These are phyloP conservation scores for Varanus salvator DNA, from an alignment of 2,113 vertebrate species.

Conservation along the genomic window DNA sequence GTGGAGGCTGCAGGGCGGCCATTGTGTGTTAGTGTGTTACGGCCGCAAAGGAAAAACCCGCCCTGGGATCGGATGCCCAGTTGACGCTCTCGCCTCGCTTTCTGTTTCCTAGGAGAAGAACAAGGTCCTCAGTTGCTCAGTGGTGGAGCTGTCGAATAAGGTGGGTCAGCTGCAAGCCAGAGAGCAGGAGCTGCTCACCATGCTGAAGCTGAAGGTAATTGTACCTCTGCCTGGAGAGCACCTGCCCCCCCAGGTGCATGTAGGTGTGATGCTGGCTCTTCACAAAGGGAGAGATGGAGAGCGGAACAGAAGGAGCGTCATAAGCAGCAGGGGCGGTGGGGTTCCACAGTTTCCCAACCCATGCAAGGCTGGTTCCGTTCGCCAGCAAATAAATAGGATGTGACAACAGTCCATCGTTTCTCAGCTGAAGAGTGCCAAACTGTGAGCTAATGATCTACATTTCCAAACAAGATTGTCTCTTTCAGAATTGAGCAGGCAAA, in stretches of 20 bases:
- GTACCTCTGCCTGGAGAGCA: neutral
- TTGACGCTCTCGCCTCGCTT: conserved; percentile 13
- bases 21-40: neutral
- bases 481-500: neutral
- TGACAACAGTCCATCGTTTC: no score
- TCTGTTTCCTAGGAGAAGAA: conserved; percentile 82
- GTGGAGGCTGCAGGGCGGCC: no score
- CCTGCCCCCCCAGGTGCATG: rapidly evolving
- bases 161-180: conserved; percentile 86
- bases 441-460: neutral
- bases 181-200: conserved; percentile 87
- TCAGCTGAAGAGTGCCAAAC: neutral
- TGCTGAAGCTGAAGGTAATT: conserved; percentile 89
- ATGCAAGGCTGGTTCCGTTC: no score
- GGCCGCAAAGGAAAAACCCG: neutral
- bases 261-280: neutral
- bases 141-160: conserved; percentile 84
- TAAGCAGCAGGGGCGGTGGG: neutral
- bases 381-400: neutral
- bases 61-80: neutral
- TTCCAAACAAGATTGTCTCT: neutral
- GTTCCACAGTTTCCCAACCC: no score
- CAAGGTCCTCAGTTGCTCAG: conserved; percentile 80
- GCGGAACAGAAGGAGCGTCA: neutral
- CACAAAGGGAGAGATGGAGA: no score